Conservation (phyloP, 2,888 invertebrate genomes). For the Gerris lacustris region DNA sequence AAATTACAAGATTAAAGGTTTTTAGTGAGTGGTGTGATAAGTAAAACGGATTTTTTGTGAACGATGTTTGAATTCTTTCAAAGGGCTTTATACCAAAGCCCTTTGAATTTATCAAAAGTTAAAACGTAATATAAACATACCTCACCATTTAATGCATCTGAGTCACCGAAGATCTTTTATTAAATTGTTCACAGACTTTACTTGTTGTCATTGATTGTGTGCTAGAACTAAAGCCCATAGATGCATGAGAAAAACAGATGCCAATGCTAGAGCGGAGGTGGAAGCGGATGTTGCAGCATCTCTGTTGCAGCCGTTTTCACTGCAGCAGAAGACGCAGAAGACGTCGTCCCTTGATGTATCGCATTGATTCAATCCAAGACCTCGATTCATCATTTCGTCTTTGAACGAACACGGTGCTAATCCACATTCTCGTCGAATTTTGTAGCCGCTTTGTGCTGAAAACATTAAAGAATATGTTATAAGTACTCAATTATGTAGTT, state of each 20-base stretch:
- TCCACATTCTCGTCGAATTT: slow-evolving; percentile 39
- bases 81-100: too few species aligned
- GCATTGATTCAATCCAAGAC: slow-evolving; percentile 38
- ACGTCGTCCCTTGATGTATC: slow-evolving; percentile 38
- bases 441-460: slow-evolving; percentile 37
- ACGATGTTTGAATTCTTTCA: too few species aligned
- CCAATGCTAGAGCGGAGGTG: slow-evolving; percentile 12
- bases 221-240: slow-evolving; percentile 5
- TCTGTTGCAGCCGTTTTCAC: slow-evolving; percentile 38
- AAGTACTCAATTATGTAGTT: background rate
- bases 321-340: slow-evolving; percentile 40
- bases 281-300: slow-evolving; percentile 23
- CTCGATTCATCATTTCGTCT: slow-evolving; percentile 36
- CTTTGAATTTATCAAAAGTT: too few species aligned
- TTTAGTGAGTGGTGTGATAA: too few species aligned
- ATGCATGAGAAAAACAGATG: slow-evolving; percentile 3
- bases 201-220: background rate
- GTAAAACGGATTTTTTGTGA: too few species aligned
- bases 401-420: slow-evolving; percentile 39
- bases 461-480: slow-evolving; percentile 22
- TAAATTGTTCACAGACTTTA: too few species aligned
- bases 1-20: too few species aligned
- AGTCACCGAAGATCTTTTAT: too few species aligned
- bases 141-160: too few species aligned
- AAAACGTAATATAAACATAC: too few species aligned